Conservation (phyloP, 2,113 vertebrate genomes). For the Notechis scutatus region DNA sequence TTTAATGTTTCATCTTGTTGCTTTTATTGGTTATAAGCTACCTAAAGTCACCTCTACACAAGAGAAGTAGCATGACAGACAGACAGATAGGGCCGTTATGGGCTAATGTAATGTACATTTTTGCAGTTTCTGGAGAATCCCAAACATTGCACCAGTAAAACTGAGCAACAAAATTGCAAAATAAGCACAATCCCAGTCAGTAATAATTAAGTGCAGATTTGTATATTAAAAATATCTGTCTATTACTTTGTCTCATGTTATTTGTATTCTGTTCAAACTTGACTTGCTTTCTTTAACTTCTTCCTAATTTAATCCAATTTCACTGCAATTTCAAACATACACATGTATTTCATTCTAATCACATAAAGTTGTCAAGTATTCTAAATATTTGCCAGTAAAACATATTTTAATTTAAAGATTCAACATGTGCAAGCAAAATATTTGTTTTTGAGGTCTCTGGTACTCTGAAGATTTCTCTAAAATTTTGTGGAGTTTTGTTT, state of each 20-base stretch:
- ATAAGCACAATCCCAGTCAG: background rate
- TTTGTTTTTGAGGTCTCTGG: background rate
- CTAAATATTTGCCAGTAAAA: background rate
- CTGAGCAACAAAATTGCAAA: background rate
- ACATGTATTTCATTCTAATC: background rate
- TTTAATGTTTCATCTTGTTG: background rate
- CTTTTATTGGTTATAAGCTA: background rate
- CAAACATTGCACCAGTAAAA: background rate
- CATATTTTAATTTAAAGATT: background rate
- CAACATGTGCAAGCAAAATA: background rate
- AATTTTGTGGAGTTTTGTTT: background rate
- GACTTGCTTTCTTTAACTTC: background rate
- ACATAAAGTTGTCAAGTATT: background rate
- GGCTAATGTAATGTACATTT: background rate
- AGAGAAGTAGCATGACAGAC: background rate
- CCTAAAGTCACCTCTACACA: background rate
- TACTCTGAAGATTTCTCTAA: background rate
- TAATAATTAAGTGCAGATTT: background rate
- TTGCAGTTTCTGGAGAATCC: background rate
- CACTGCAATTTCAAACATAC: background rate
- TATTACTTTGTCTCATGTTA: background rate
- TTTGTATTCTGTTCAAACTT: background rate
- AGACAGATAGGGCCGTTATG: background rate
- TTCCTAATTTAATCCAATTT: background rate
- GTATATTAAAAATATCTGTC: background rate